Evolutionary conservation across 1,140 invertebrate genomes (phyloP).

Genomic region (Campoletis sonorensis): DNA sequence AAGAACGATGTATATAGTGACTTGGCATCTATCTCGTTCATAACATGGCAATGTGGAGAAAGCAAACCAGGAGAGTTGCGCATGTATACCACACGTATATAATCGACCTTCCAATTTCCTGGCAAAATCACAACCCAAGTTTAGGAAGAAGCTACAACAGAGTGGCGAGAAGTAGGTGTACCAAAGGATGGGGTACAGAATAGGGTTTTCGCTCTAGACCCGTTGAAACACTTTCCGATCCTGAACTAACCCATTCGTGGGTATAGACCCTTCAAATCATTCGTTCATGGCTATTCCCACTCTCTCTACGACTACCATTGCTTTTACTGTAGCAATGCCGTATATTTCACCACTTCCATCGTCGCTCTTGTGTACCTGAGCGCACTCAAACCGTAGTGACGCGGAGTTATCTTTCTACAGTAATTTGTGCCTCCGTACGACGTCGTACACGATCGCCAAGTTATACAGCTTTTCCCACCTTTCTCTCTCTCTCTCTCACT

Average conservation of each 20-base stretch:
- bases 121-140: conserved; percentile 36
- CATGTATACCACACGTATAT: background rate
- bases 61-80: too few species aligned
- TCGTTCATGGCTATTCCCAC: conserved; percentile 1
- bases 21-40: too few species aligned
- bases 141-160: background rate
- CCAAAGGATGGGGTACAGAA: conserved; percentile 14
- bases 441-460: background rate
- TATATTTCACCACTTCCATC: background rate
- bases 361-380: conserved; percentile 16
- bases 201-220: background rate
- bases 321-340: background rate
- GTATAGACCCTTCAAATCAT: conserved; percentile 17
- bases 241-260: background rate
- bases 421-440: conserved; percentile 33
- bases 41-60: too few species aligned
- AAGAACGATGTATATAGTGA: too few species aligned
- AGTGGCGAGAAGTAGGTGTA: background rate
- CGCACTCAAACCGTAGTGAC: background rate
- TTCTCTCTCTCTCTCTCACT: background rate
- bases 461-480: background rate
- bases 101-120: conserved; percentile 33
- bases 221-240: background rate
- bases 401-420: conserved; percentile 29
- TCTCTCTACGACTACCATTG: background rate